Conservation (phyloP, 64 coral and sea anemone species). For the Montipora sp. region DNA sequence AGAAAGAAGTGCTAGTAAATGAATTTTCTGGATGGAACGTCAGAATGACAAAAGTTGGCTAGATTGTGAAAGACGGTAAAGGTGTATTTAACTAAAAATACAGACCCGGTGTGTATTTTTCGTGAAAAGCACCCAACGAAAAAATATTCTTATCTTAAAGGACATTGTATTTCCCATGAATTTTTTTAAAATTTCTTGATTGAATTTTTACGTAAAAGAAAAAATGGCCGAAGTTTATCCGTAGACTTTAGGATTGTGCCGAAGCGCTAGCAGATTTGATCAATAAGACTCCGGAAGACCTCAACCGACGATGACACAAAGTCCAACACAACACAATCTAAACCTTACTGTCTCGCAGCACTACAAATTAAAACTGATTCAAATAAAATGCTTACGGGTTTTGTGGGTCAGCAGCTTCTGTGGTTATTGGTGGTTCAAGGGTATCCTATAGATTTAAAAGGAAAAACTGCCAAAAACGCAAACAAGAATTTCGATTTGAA, state of each 20-base stretch:
- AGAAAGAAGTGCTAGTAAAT: too few relatives aligned
- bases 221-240: neutral
- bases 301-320: neutral
- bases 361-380: neutral
- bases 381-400: neutral
- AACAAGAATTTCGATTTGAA: too few relatives aligned
- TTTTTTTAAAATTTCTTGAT: too few relatives aligned
- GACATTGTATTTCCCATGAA: neutral
- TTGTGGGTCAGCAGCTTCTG: conserved; percentile 5
- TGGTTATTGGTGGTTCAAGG: conserved; percentile 18
- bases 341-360: neutral
- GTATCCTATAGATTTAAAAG: conserved; percentile 37
- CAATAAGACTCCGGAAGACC: neutral
- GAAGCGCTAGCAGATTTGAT: neutral
- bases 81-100: too few relatives aligned
- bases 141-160: neutral
- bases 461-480: too few relatives aligned
- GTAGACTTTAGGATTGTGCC: neutral
- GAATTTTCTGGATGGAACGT: too few relatives aligned
- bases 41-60: too few relatives aligned
- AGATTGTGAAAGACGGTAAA: too few relatives aligned
- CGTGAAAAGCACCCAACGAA: too few relatives aligned
- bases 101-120: too few relatives aligned
- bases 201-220: neutral
- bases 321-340: too few relatives aligned